Conservation (phyloP, 2,797 vertebrate species). For the Cetoscarus ocellatus region DNA sequence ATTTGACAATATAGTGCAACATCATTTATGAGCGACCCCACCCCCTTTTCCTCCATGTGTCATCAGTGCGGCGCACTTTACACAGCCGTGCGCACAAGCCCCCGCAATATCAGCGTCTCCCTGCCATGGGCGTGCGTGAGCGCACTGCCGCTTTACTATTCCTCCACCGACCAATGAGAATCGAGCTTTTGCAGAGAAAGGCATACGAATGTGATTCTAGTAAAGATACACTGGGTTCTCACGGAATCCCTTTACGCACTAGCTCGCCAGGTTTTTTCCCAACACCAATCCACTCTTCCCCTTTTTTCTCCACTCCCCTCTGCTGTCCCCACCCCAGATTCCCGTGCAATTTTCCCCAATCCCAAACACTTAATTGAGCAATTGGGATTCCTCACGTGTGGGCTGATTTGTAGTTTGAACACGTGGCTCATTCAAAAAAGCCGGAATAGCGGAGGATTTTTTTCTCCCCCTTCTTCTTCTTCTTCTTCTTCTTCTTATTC, state of each 20-base stretch:
- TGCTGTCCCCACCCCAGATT: slow-evolving; percentile 81
- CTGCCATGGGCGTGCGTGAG: slow-evolving; percentile 68
- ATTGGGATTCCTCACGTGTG: slow-evolving; percentile 98
- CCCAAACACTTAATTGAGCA: slow-evolving; percentile 94
- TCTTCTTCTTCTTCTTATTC: slow-evolving; percentile 76
- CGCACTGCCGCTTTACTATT: slow-evolving; percentile 81
- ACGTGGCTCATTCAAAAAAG: slow-evolving; percentile 98
- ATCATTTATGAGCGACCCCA: slow-evolving; percentile 76
- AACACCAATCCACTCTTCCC: slow-evolving; percentile 77
- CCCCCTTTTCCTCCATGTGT: slow-evolving; percentile 63
- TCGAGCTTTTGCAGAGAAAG: slow-evolving; percentile 76
- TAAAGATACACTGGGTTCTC: slow-evolving; percentile 80
- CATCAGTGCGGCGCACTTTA: slow-evolving; percentile 65
- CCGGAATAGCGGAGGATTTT: slow-evolving; percentile 92
- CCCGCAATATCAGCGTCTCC: slow-evolving; percentile 70
- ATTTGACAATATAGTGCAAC: slow-evolving; percentile 61
- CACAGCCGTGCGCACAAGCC: slow-evolving; percentile 64
- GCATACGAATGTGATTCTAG: slow-evolving; percentile 80
- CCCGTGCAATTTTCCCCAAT: slow-evolving; percentile 83
- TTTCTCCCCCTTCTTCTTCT: too few species aligned
- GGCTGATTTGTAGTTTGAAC: slow-evolving; percentile 99
- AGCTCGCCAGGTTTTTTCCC: slow-evolving; percentile 73
- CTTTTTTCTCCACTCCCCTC: slow-evolving; percentile 72
- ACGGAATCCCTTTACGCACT: slow-evolving; percentile 83
- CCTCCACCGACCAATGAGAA: slow-evolving; percentile 80